Evolutionary conservation across 2,113 vertebrate species (phyloP), one percentile per base, ranked within the genome.

Genomic region (Myiopsitta monachus): DNA sequence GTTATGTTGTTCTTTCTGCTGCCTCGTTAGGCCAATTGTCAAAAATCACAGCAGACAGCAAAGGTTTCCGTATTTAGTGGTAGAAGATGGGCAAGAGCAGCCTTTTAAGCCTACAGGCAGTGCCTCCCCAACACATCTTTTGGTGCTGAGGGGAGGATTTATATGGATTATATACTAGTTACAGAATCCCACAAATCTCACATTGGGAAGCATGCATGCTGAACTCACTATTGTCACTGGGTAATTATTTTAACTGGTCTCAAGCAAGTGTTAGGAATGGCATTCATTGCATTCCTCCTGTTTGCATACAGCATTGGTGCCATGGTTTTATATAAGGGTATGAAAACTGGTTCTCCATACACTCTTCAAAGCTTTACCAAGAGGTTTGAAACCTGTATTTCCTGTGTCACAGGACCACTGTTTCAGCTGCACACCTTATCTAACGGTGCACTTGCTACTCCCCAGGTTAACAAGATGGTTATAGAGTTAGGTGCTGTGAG

Each of bases 401-500:
- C 5, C 44, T 49, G 31, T 51, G 28, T 24, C 39, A n/a, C 36
- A 30, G 59, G 23, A 27, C 36, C 28, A 14, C 14, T 11, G 0
- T 41, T 77, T 55, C 54, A 28, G 27, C 30, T 85, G 41, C 46
- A 57, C 9, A 13, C 19, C 9, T 30, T 39, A 43, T 7, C 49
- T 70, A 15, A 66, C 90, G 12, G 7, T 39, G 27, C 14, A 68
- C 30, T 19, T 63, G 11, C 33, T 75, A 85, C 2, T 0, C 3
- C 28, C 41, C 1, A 0, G 18, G 10, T 59, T 59, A 70, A 46
- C 21, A 39, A 80, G 36, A n/a, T 10, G 5, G 2, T 21, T 14
- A 24, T 2, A 74, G 44, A 52, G 11, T 43, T 52, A 36, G 33
- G 30, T 8, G 49, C 28, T 57, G 33, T 47, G 39, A 73, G 19